Evolutionary conservation across 1,140 invertebrate species (phyloP), one percentile per base, ranked within the genome.

Genomic region (Fopius arisanus): DNA sequence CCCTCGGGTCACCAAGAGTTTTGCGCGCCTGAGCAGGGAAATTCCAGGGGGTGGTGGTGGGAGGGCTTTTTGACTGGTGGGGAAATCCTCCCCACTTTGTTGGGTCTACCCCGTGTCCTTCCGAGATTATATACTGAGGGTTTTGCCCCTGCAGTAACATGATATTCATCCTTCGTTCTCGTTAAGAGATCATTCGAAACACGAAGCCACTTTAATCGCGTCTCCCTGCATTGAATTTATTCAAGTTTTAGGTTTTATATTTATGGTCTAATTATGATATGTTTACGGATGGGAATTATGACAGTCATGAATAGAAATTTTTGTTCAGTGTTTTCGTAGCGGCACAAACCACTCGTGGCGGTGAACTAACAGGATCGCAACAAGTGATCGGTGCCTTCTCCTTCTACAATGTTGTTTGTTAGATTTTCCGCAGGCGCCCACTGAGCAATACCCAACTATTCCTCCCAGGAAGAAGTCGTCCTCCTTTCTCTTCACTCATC

Each of bases 281-380:
- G 21, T 37, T 41, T 68, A 65, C n/a, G 21, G 19, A 28, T 66
- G 14, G 26, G 43, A 51, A 48, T 51, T 33, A 68, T 23, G 31
- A 65, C 51, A 26, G 14, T 3, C 19, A 59, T 63, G 21, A 66
- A 70, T 43, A 67, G 4, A 48, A 63, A 62, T 40, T 72, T 19
- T 12, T 19, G 33, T 28, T 67, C 51, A 72, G 23, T 54, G 62
- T 51, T 16, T 4, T 21, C 23, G 19, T 26, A 23, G 14, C 23
- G 54, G 33, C 54, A 70, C 43, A 37, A 67, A 67, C 67, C 73
- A 67, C 59, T 48, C 76, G 77, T 77, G 80, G 77, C 83, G 82
- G 81, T 83, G 82, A 83, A 83, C 77, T 83, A 83, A 83, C 82
- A 83, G 82, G 80, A 83, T 82, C 80, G 82, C 82, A 83, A 83